Conservation (phyloP, 2,888 invertebrate species). For the Acrocera orbiculus region DNA sequence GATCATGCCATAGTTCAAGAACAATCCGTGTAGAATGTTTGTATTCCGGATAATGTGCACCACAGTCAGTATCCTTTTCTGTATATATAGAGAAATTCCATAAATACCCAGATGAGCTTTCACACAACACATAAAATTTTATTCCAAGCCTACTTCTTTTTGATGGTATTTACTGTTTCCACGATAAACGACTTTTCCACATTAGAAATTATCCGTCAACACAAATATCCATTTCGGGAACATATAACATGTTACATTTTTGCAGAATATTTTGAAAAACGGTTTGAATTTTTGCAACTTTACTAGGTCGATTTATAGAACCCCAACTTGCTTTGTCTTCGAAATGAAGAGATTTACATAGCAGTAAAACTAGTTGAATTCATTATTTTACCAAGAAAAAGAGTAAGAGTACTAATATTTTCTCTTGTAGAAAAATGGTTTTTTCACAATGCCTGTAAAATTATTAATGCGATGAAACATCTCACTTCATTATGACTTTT, state of each 20-base stretch:
- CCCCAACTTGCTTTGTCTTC: not conserved
- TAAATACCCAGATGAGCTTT: no score
- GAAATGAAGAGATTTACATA: conserved; percentile 4
- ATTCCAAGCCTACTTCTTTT: not conserved
- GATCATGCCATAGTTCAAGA: conserved; percentile 1
- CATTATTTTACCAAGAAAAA: conserved; percentile 2
- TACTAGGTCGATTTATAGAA: not conserved
- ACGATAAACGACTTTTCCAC: conserved; percentile 2
- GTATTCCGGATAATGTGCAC: conserved; percentile 1
- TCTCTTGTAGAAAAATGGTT: not conserved
- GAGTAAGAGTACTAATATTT: not conserved
- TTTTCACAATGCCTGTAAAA: conserved; percentile 1
- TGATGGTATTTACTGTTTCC: conserved; percentile 1
- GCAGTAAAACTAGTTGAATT: not conserved
- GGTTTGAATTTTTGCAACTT: not conserved
- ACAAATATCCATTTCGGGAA: not conserved
- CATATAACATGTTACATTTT: not conserved
- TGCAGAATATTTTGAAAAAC: not conserved
- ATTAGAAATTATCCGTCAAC: not conserved
- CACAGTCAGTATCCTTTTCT: conserved; percentile 1
- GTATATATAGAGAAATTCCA: no score
- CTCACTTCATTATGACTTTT: conserved; percentile 2
- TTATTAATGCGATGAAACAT: conserved; percentile 1
- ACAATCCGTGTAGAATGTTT: not conserved
- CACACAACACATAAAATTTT: not conserved